Evolutionary conservation across 2,797 vertebrate genomes (phyloP).

Genomic region (Oreochromis mossambicus): DNA sequence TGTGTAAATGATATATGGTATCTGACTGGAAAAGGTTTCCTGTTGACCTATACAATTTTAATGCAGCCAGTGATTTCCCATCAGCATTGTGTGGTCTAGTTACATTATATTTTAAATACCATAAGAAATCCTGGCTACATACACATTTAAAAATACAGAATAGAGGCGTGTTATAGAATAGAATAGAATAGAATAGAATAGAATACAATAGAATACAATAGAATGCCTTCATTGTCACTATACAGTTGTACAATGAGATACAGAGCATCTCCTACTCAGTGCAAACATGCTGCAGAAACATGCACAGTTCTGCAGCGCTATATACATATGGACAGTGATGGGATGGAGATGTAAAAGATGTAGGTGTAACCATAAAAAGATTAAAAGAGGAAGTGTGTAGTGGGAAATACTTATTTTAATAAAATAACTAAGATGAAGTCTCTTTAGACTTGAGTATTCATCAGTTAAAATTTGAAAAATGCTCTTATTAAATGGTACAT

Average conservation of each 20-base stretch:
- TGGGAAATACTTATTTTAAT: background rate
- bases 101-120: background rate
- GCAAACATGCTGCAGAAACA: too few species aligned
- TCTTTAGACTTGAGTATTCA: background rate
- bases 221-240: too few species aligned
- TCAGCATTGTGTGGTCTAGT: background rate
- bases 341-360: background rate
- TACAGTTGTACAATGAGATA: too few species aligned
- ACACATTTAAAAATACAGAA: background rate
- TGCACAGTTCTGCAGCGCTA: too few species aligned
- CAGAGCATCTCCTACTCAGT: too few species aligned
- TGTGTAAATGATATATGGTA: background rate
- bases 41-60: background rate
- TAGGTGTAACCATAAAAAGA: background rate
- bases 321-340: background rate
- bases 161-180: background rate
- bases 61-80: background rate
- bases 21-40: background rate
- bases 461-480: background rate
- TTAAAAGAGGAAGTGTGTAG: background rate
- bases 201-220: too few species aligned
- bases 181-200: too few species aligned
- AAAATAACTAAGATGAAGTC: background rate
- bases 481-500: background rate
- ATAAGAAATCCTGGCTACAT: background rate